Evolutionary conservation across 1,140 invertebrate genomes (phyloP).

Genomic region (Drosophila kepulauana): DNA sequence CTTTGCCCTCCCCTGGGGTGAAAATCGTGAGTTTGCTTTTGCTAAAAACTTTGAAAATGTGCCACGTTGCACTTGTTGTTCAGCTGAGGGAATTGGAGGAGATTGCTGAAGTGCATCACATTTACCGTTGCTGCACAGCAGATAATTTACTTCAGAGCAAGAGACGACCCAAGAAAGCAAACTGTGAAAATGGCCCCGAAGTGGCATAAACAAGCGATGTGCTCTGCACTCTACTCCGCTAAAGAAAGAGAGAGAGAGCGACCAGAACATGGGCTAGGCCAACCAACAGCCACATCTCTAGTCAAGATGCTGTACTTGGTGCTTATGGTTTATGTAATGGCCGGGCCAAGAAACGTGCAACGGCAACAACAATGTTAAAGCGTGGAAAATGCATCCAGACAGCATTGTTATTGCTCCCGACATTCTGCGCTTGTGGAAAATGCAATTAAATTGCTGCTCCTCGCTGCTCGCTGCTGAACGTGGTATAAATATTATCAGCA

Average conservation of each 20-base stretch:
- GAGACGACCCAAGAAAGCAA: conserved; percentile 30
- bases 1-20: conserved; percentile 52
- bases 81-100: conserved; percentile 42
- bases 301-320: conserved; percentile 26
- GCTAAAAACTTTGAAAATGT: conserved; percentile 60
- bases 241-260: too few relatives aligned
- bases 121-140: conserved; percentile 74
- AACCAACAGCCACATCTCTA: background rate
- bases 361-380: conserved; percentile 53
- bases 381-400: conserved; percentile 65
- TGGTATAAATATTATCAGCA: conserved; percentile 77
- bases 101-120: conserved; percentile 49
- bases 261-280: conserved; percentile 6
- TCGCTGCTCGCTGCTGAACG: conserved; percentile 36
- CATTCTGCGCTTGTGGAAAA: conserved; percentile 57
- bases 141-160: conserved; percentile 64
- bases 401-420: conserved; percentile 56
- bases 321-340: conserved; percentile 77
- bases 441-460: conserved; percentile 70
- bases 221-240: background rate
- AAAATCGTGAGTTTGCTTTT: conserved; percentile 76
- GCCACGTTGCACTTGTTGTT: conserved; percentile 81
- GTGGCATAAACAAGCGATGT: conserved; percentile 47
- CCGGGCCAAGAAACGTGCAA: conserved; percentile 59
- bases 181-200: conserved; percentile 66